These are phyloP conservation scores for Halesus radiatus DNA, from an alignment of 1,140 invertebrate genomes.

Conservation along the genomic window DNA sequence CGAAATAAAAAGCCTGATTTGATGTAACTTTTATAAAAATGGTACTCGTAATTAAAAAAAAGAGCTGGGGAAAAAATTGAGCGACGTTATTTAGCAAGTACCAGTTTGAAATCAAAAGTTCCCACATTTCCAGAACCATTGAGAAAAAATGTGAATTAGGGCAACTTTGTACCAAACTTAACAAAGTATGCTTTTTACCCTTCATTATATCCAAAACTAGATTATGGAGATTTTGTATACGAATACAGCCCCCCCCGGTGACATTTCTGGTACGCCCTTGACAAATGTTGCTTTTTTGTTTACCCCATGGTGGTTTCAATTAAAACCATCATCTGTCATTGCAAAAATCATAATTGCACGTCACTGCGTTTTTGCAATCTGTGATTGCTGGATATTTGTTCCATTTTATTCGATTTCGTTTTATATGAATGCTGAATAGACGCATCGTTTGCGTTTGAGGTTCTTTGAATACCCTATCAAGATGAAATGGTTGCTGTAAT, in stretches of 20 bases:
- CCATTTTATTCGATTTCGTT: neutral
- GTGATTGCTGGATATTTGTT: neutral
- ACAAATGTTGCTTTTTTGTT: constrained; percentile 44
- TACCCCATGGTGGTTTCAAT: constrained; percentile 40
- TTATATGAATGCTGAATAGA: no score
- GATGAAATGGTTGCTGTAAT: no score
- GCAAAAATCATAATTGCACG: constrained; percentile 4
- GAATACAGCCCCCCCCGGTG: neutral
- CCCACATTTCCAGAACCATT: neutral
- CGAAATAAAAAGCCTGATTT: no score
- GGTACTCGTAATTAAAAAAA: no score
- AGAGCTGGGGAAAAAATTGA: no score
- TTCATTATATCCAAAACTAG: constrained; percentile 16
- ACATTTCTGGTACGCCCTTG: constrained; percentile 26
- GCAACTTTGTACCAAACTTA: neutral
- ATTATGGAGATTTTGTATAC: constrained; percentile 3
- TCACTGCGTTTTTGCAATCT: neutral
- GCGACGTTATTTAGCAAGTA: no score
- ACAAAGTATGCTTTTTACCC: constrained; percentile 16
- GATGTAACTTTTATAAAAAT: no score
- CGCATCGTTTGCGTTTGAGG: no score
- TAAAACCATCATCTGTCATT: constrained; percentile 39
- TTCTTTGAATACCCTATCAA: no score
- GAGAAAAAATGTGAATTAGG: neutral
- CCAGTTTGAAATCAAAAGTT: no score